Evolutionary conservation across 2,888 invertebrate species (phyloP).

Genomic region (Brenthis ino): DNA sequence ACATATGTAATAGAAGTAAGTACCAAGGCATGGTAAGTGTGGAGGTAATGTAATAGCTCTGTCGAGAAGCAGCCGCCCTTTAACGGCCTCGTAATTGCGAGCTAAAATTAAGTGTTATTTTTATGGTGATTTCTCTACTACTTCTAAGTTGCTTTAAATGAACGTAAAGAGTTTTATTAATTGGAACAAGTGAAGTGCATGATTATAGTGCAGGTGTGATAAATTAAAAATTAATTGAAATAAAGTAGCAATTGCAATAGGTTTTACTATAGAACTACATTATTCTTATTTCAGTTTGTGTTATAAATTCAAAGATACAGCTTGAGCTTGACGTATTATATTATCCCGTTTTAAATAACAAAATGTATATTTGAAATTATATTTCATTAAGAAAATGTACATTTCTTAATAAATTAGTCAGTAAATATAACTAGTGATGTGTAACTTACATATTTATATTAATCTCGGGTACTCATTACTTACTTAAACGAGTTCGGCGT

Average conservation of each 20-base stretch:
- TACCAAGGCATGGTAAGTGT: conserved; percentile 56
- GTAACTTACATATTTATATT: conserved; percentile 12
- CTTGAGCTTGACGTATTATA: too few species aligned
- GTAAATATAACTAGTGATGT: neutral
- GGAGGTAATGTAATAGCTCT: conserved; percentile 71
- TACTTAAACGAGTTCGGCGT: conserved; percentile 45
- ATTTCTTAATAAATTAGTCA: neutral
- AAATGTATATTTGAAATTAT: too few species aligned
- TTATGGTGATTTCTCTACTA: conserved; percentile 81
- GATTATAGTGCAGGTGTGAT: conserved; percentile 5
- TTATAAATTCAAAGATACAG: too few species aligned
- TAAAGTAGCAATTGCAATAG: neutral
- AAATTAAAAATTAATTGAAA: neutral
- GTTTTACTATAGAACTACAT: neutral
- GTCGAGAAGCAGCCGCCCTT: conserved; percentile 73
- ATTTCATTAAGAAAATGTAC: neutral
- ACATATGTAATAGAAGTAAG: conserved; percentile 13
- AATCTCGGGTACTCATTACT: conserved; percentile 33
- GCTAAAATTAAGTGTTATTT: conserved; percentile 82
- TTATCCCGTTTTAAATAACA: too few species aligned
- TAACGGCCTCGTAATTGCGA: conserved; percentile 78
- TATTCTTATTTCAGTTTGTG: too few species aligned
- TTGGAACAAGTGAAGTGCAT: conserved; percentile 60
- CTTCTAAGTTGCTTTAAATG: conserved; percentile 80
- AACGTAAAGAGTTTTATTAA: conserved; percentile 78